phyloP scores from a whole-genome alignment of 2,113 vertebrate genomes.

The Sakesphorus luctuosus region DNA sequence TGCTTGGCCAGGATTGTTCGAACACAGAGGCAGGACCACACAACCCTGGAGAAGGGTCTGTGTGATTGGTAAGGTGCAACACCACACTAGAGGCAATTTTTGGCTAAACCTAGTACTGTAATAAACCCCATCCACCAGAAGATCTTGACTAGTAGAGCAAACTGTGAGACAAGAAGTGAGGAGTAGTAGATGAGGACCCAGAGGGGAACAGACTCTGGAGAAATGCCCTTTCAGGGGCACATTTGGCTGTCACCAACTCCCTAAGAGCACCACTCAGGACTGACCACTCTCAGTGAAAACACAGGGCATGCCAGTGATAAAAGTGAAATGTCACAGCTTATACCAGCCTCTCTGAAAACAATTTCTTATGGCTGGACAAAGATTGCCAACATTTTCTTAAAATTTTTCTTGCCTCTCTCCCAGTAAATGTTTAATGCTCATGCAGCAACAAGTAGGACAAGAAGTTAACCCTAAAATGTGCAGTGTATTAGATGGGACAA shows the following conservation, averaged over 20 bases:
- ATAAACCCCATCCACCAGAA: background rate
- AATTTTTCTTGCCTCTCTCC: background rate
- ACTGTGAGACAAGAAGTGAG: background rate
- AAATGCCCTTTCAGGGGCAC: background rate
- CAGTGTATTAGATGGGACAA: background rate
- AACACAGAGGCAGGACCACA: background rate
- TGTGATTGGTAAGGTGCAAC: background rate
- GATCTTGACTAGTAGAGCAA: background rate
- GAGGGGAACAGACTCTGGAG: background rate
- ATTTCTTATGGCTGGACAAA: background rate
- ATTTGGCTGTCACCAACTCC: background rate
- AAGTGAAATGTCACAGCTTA: background rate
- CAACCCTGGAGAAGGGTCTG: background rate
- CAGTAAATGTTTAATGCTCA: background rate
- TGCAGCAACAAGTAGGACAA: background rate
- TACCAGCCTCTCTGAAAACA: background rate
- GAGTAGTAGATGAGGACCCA: background rate
- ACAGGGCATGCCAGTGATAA: background rate
- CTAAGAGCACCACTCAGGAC: background rate
- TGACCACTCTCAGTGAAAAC: rapidly evolving
- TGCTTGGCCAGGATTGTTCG: background rate
- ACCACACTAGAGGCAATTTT: background rate
- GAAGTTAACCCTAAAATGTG: background rate
- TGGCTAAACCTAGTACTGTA: background rate
- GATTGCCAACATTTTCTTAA: background rate